Evolutionary conservation across 2,888 invertebrate genomes (phyloP), one percentile per base, ranked within the genome.

Genomic region (Ectobius pallidus): DNA sequence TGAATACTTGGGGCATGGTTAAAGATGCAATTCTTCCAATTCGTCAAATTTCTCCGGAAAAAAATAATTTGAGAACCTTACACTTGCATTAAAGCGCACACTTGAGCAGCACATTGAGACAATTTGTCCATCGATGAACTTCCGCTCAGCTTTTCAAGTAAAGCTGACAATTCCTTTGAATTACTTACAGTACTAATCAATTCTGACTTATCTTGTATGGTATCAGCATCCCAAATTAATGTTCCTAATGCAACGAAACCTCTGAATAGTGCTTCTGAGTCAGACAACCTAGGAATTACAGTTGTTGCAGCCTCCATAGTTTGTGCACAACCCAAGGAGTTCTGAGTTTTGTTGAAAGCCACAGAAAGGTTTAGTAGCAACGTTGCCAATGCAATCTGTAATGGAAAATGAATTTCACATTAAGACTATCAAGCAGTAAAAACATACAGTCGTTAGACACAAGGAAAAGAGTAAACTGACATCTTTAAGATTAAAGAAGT

Each of bases 161-260:
- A 46, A 20, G 27, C 39, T 27, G 22, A 20, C 9, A 73, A 9
- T 30, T 65, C 65, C 14, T 30, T 25, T 39, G 65, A 27, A 22
- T n/a, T 42, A 32, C 49, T 42, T 14, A 75, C 69, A n/a, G 52
- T 58, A 4, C 14, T 20, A 34, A 71, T 71, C 25, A 75, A 67
- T 27, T 39, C 25, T 3, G 68, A 27, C 34, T 69, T 72, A 7
- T 52, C 69, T 22, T 49, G 70, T 25, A 55, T 22, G 3, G 39
- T 44, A 18, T 71, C 71, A 7, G 73, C 72, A 20, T 84, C 86
- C 18, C 83, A 85, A 76, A 90, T 79, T 18, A 95, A 81, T 0
- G 94, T 94, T 62, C 95, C 94, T 34, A 94, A 82, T 0, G 91
- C 91, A 20, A 95, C 92, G 20, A 95, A 86, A 27, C 88, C 84